Conservation (phyloP, 2,797 vertebrate genomes). For the Poeciliopsis presidionis region DNA sequence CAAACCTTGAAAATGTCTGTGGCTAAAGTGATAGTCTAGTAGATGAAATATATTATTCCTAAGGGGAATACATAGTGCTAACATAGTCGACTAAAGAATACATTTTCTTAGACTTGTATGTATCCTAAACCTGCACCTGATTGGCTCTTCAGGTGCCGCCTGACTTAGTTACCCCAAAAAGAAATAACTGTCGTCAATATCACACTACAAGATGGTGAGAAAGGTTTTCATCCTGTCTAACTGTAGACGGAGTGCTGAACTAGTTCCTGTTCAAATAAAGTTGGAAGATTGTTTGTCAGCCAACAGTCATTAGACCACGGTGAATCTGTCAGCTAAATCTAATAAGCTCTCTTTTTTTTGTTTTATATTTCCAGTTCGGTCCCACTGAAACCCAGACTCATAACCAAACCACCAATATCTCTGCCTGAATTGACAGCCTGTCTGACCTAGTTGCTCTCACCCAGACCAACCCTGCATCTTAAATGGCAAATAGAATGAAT, state of each 20-base stretch:
- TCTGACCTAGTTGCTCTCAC: background rate
- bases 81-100: background rate
- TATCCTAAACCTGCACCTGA: background rate
- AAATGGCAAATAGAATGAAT: background rate
- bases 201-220: background rate
- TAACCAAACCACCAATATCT: background rate
- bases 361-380: background rate
- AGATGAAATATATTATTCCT: background rate
- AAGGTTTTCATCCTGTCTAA: background rate
- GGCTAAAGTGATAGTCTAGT: background rate
- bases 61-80: background rate
- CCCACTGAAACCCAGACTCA: background rate
- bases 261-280: background rate
- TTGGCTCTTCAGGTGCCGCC: background rate
- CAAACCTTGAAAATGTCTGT: background rate
- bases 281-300: background rate
- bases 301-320: background rate
- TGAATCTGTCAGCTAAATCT: background rate
- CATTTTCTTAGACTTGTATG: background rate
- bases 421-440: background rate
- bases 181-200: background rate
- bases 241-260: background rate
- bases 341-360: background rate
- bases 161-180: background rate
- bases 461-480: background rate